Conservation (phyloP, 2,113 vertebrate genomes). For the Hyaena hyaena region DNA sequence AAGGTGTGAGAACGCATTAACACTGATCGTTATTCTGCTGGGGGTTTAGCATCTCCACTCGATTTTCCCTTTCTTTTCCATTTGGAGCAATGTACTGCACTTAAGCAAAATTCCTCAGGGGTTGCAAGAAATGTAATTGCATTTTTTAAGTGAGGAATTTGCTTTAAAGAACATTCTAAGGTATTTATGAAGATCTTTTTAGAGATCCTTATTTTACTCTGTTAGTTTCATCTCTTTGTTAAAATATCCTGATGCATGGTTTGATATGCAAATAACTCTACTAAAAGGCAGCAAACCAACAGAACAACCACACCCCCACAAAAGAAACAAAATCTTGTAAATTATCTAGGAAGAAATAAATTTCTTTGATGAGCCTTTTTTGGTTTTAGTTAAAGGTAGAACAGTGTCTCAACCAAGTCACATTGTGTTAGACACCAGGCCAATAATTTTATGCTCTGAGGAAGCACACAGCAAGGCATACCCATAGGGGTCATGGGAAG, state of each 20-base stretch:
- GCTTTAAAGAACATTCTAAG: constrained; percentile 72
- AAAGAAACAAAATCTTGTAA: constrained; percentile 17
- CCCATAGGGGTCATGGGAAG: constrained; percentile 75
- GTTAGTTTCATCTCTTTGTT: constrained; percentile 55
- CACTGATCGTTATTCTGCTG: constrained; percentile 78
- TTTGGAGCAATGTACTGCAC: constrained; percentile 68
- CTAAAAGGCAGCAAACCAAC: not conserved
- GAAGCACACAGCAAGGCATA: constrained; percentile 41
- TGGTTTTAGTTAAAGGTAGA: not conserved
- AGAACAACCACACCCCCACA: not conserved
- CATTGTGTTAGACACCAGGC: constrained; percentile 54
- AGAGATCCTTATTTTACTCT: constrained; percentile 30
- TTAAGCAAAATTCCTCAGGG: constrained; percentile 67
- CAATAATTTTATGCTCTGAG: constrained; percentile 68
- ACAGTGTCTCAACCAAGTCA: constrained; percentile 50
- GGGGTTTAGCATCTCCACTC: constrained; percentile 61
- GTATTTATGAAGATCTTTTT: constrained; percentile 50
- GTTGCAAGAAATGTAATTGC: constrained; percentile 38
- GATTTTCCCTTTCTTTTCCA: constrained; percentile 80
- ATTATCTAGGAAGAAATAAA: not conserved
- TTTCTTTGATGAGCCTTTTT: not conserved
- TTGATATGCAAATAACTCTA: not conserved
- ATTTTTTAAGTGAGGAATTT: constrained; percentile 58
- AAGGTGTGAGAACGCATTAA: constrained; percentile 83
- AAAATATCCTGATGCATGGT: constrained; percentile 33